Evolutionary conservation across 2,888 invertebrate genomes (phyloP), one percentile per base, ranked within the genome.

Genomic region (Torymus aiolomorphi): DNA sequence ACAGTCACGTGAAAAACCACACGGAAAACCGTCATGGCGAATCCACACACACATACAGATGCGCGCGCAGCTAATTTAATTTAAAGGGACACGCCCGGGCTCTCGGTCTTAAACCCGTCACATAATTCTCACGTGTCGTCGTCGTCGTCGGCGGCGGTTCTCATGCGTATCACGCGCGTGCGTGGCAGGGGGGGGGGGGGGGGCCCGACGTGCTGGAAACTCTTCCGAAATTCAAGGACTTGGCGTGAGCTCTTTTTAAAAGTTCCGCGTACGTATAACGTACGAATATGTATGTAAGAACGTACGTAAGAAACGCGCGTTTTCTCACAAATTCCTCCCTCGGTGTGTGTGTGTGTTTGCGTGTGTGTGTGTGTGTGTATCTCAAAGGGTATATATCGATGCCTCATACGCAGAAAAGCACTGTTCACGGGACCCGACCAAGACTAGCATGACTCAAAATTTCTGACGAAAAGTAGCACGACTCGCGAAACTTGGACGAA

Each of bases 141-240:
- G n/a, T n/a, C 49, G 11, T 24, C 72, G 54, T 1, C 72, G 13
- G n/a, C 31, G n/a, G 20, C 75, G 70, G 54, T 76, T 80, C 76
- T 70, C 80, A 80, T 80, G 80, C 80, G 80, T 69, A 61, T 76
- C 80, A 76, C 80, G 80, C 76, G 80, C 67, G 52, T n/a, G 31
- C 24, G 57, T 13, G 31, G 51, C 5, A 24, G 59, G 51, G 70
- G 54, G 13, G 20, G 20, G 20, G 12, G 59, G 16, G 16, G 20
- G 11, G 20, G 16, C 0, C 61, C 18, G 11, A 62, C 13, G 2
- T 42, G 54, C 72, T 71, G 78, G 51, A 78, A 74, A 70, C 74
- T 78, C 69, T 66, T 59, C 76, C 67, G 61, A 76, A 72, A 80
- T 52, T 76, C 80, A 80, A 80, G 80, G 80, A 42, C 76, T 72